Evolutionary conservation across 2,888 invertebrate genomes (phyloP).

Genomic region (Ennomos fuscantarius): DNA sequence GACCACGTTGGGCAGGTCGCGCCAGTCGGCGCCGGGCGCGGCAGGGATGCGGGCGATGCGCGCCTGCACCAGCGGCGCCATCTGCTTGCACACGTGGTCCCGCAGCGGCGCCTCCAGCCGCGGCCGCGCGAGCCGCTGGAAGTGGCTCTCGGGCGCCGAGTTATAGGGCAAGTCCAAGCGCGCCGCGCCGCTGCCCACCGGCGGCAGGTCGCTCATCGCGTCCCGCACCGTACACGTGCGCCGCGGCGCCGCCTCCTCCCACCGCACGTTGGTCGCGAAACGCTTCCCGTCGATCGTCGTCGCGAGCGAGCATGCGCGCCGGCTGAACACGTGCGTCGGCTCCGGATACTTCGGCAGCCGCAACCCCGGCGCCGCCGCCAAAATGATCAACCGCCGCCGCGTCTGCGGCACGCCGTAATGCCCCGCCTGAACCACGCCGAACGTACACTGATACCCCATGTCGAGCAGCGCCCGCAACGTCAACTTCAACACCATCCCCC

Average conservation of each 20-base stretch:
- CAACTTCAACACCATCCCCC: slow-evolving; percentile 91
- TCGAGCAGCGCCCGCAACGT: slow-evolving; percentile 90
- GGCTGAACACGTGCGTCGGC: slow-evolving; percentile 91
- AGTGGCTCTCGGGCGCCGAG: slow-evolving; percentile 89
- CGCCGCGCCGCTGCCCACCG: slow-evolving; percentile 89
- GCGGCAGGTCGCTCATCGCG: slow-evolving; percentile 92
- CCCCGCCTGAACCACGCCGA: slow-evolving; percentile 94
- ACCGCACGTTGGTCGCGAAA: slow-evolving; percentile 83
- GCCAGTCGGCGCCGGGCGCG: slow-evolving; percentile 92
- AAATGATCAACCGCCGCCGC: slow-evolving; percentile 89
- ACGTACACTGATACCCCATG: slow-evolving; percentile 95
- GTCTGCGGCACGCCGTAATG: slow-evolving; percentile 94
- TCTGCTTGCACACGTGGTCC: slow-evolving; percentile 94
- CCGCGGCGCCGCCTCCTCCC: slow-evolving; percentile 90
- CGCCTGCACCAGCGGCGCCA: slow-evolving; percentile 91
- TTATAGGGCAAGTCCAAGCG: slow-evolving; percentile 89
- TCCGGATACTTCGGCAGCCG: slow-evolving; percentile 91
- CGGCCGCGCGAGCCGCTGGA: slow-evolving; percentile 88
- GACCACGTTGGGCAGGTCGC: slow-evolving; percentile 92
- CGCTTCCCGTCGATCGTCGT: slow-evolving; percentile 76
- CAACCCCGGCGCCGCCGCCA: slow-evolving; percentile 93
- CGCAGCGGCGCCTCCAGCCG: slow-evolving; percentile 82
- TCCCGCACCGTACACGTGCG: slow-evolving; percentile 92
- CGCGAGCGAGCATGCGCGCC: slow-evolving; percentile 86
- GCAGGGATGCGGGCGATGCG: slow-evolving; percentile 91